These are phyloP conservation scores for Rhinoptilus africanus DNA, from an alignment of 2,113 vertebrate species.

Conservation along the genomic window DNA sequence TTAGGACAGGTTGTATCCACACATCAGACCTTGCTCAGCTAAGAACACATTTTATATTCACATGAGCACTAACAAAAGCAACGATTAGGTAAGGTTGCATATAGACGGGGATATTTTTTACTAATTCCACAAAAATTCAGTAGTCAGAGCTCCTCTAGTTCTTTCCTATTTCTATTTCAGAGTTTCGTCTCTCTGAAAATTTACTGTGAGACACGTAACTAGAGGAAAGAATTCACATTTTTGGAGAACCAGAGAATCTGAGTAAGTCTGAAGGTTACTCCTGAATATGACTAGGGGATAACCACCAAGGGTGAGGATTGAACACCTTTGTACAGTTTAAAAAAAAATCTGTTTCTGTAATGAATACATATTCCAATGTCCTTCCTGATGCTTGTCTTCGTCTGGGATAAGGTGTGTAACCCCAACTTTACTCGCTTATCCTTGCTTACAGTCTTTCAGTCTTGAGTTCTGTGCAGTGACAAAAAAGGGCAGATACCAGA, in stretches of 20 bases:
- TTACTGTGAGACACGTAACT: not conserved
- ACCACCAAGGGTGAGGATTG: not conserved
- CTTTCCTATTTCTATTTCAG: not conserved
- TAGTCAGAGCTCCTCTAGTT: not conserved
- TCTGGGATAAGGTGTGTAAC: not conserved
- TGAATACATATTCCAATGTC: too few relatives aligned
- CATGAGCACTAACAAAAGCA: not conserved
- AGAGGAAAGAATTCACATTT: not conserved
- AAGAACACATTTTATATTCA: not conserved
- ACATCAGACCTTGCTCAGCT: not conserved
- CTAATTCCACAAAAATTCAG: not conserved
- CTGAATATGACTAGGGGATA: not conserved
- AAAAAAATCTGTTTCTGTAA: not conserved
- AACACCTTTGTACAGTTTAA: not conserved
- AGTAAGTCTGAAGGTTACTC: not conserved
- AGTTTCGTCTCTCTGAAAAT: not conserved
- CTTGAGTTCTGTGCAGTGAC: not conserved
- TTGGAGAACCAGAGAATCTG: not conserved
- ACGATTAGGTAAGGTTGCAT: not conserved
- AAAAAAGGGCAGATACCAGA: not conserved
- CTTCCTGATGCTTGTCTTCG: not conserved
- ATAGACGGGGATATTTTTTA: not conserved
- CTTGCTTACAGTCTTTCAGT: not conserved
- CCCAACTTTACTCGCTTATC: not conserved
- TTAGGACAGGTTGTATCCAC: not conserved